A percentile compares a stretch with the other conserved stretches of the same genome.
Conservation (phyloP, 2,113 vertebrate species). For the Columba janthina region DNA sequence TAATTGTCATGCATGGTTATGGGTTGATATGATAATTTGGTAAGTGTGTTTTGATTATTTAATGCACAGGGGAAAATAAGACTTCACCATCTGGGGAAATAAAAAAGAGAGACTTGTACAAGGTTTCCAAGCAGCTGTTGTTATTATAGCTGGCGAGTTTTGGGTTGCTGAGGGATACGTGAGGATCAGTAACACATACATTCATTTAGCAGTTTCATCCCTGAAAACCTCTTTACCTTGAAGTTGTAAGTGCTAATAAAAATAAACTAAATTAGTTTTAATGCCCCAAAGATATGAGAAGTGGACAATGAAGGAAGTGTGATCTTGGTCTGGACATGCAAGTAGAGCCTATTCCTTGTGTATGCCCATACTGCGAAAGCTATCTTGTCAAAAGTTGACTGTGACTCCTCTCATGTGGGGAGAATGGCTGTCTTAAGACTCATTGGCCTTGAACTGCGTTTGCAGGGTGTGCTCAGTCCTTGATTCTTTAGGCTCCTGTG, state of each 20-base stretch:
- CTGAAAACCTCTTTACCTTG: not conserved
- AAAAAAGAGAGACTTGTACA: not conserved
- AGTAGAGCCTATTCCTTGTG: not conserved
- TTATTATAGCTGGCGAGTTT: not conserved
- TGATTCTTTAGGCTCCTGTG: not conserved
- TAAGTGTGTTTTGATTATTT: not conserved
- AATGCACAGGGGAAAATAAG: not conserved
- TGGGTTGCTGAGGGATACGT: not conserved
- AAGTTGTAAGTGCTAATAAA: not conserved
- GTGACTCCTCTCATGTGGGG: not conserved
- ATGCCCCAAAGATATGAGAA: not conserved
- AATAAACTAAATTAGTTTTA: not conserved
- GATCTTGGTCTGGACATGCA: not conserved
- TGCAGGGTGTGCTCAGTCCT: not conserved
- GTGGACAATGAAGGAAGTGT: not conserved
- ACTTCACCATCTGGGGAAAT: not conserved
- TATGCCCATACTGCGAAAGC: not conserved
- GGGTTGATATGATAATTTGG: slow-evolving; percentile 25
- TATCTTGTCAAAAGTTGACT: not conserved
- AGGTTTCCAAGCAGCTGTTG: not conserved
- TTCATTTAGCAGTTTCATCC: not conserved
- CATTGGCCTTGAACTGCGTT: not conserved
- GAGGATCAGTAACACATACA: not conserved
- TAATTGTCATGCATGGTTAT: slow-evolving; percentile 11
- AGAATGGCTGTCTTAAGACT: not conserved